These are phyloP conservation scores for Pyrgus malvae DNA, from an alignment of 2,888 invertebrate species.

Conservation along the genomic window DNA sequence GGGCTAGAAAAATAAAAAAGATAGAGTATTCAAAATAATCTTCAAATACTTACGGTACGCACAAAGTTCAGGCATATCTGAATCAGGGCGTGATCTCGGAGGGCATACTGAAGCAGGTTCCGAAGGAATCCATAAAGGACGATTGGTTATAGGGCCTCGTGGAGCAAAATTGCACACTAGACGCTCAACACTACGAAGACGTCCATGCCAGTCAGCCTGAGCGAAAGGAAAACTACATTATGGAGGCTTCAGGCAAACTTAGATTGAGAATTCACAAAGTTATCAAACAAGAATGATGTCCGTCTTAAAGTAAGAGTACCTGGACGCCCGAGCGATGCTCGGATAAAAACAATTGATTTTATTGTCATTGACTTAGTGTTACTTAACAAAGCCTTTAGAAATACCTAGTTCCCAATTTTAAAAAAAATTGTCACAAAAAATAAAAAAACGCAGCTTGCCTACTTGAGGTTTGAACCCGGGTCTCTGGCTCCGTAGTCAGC, in stretches of 20 bases:
- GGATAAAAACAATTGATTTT: too few species aligned
- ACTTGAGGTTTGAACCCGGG: too few species aligned
- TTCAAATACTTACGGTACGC: slow-evolving; percentile 55
- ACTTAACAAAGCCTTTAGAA: too few species aligned
- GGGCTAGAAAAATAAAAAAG: background rate
- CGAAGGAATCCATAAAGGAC: slow-evolving; percentile 54
- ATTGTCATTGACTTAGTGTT: too few species aligned
- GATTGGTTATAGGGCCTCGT: slow-evolving; percentile 47
- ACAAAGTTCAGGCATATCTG: slow-evolving; percentile 47
- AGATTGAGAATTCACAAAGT: background rate
- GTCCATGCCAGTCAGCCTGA: slow-evolving; percentile 49
- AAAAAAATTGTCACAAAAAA: too few species aligned
- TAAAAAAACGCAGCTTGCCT: too few species aligned
- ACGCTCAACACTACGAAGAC: slow-evolving; percentile 61
- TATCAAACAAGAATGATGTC: too few species aligned
- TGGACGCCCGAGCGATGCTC: too few species aligned
- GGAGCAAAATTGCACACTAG: slow-evolving; percentile 72
- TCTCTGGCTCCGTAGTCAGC: too few species aligned
- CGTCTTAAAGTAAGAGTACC: too few species aligned
- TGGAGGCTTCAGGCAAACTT: background rate
- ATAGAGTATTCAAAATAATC: background rate
- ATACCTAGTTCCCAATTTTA: too few species aligned
- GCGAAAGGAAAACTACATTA: background rate
- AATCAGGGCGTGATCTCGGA: slow-evolving; percentile 40
- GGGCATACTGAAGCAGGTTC: slow-evolving; percentile 55